Evolutionary conservation across 2,888 invertebrate genomes (phyloP).

Genomic region (Phanerotoma sp.): DNA sequence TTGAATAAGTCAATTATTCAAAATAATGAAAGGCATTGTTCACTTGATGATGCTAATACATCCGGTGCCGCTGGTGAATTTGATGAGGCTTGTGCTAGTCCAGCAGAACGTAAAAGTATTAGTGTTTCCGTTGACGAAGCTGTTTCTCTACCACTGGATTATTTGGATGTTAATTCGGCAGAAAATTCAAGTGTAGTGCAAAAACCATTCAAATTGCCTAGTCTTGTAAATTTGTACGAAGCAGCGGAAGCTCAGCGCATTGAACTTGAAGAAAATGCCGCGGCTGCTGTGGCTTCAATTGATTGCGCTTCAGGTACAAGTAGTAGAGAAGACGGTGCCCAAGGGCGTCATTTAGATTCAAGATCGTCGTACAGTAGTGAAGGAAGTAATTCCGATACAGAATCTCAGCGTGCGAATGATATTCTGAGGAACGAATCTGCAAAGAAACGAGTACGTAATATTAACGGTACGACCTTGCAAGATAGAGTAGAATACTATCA

Average conservation of each 20-base stretch:
- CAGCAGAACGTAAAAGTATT: conserved; percentile 4
- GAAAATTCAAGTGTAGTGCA: conserved; percentile 29
- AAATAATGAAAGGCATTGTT: neutral
- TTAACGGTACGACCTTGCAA: conserved; percentile 40
- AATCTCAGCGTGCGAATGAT: conserved; percentile 44
- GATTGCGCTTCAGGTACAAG: conserved; percentile 30
- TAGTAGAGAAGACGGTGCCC: conserved; percentile 30
- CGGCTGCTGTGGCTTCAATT: conserved; percentile 40
- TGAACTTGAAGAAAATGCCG: conserved; percentile 48
- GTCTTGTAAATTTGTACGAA: conserved; percentile 47
- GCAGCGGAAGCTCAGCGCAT: conserved; percentile 43
- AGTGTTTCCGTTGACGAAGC: conserved; percentile 16
- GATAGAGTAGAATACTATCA: conserved; percentile 55
- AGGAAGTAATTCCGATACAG: conserved; percentile 52
- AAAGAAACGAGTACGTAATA: conserved; percentile 30
- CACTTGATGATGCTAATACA: conserved; percentile 1
- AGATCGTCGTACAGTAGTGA: conserved; percentile 50
- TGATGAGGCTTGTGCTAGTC: conserved; percentile 14
- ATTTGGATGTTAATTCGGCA: conserved; percentile 27
- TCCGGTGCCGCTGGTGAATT: conserved; percentile 6
- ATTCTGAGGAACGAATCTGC: neutral
- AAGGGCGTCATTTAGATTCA: conserved; percentile 44
- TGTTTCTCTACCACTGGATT: conserved; percentile 4
- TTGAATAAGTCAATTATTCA: conserved; percentile 5
- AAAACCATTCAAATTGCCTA: conserved; percentile 50